Evolutionary conservation across 2,888 invertebrate genomes (phyloP).

Genomic region (Ophion obscuratus): DNA sequence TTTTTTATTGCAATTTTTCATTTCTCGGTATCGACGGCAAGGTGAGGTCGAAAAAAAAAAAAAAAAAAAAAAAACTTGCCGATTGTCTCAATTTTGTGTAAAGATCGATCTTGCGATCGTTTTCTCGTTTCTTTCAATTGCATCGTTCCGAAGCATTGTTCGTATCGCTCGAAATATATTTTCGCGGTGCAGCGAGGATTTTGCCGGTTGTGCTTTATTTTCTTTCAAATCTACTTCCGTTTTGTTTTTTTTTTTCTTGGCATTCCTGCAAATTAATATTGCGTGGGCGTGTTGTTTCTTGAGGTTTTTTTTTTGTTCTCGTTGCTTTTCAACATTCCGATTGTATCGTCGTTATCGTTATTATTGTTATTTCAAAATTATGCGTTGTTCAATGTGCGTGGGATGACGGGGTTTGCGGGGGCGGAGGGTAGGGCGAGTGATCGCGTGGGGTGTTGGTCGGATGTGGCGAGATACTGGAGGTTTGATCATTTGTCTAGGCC

Average conservation of each 20-base stretch:
- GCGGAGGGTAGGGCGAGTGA: neutral
- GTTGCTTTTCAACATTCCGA: conserved; percentile 7
- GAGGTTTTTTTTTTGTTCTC: conserved; percentile 11
- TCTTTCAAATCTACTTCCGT: neutral
- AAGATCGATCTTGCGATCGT: conserved; percentile 16
- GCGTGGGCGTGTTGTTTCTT: neutral
- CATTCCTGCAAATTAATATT: neutral
- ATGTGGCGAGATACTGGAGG: conserved; percentile 30
- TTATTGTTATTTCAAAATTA: conserved; percentile 45
- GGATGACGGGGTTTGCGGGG: conserved; percentile 17
- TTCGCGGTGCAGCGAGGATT: conserved; percentile 59
- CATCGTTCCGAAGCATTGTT: conserved; percentile 42
- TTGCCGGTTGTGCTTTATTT: conserved; percentile 16
- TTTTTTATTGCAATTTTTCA: conserved; percentile 27
- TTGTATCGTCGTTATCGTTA: conserved; percentile 5
- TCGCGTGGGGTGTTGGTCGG: neutral
- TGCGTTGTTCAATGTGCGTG: conserved; percentile 54
- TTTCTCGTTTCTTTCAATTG: neutral
- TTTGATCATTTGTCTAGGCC: conserved; percentile 86
- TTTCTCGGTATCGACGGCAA: conserved; percentile 36
- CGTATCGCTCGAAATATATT: conserved; percentile 64
- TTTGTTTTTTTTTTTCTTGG: conserved; percentile 6
- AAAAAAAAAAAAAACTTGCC: neutral
- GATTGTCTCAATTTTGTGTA: too few relatives aligned
- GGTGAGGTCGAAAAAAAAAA: conserved; percentile 9